Evolutionary conservation across 2,888 invertebrate species (phyloP).

Genomic region (Thalpophila matura): DNA sequence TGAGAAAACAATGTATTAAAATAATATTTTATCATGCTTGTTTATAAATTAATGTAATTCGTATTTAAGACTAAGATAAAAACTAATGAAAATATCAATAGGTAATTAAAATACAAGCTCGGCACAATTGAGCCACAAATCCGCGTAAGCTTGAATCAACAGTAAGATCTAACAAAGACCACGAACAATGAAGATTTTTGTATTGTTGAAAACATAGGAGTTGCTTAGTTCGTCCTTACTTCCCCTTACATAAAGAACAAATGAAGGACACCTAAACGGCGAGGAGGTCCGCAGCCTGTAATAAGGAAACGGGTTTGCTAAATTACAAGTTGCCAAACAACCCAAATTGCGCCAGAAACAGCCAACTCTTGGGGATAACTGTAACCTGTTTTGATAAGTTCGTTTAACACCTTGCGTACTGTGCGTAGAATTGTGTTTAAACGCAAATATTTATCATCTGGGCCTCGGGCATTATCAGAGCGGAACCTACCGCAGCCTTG

Average conservation of each 20-base stretch:
- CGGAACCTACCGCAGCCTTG: slow-evolving; percentile 73
- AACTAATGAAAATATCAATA: slow-evolving; percentile 13
- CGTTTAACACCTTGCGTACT: slow-evolving; percentile 31
- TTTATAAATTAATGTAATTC: too few relatives aligned
- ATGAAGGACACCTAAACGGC: slow-evolving; percentile 47
- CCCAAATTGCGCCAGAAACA: slow-evolving; percentile 40
- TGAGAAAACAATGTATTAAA: neutral
- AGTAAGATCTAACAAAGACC: slow-evolving; percentile 43
- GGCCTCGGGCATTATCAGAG: slow-evolving; percentile 75
- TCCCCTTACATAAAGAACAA: slow-evolving; percentile 44
- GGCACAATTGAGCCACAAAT: slow-evolving; percentile 46
- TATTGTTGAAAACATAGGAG: slow-evolving; percentile 47
- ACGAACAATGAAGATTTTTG: slow-evolving; percentile 48
- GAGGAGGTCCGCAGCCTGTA: slow-evolving; percentile 23
- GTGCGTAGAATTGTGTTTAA: slow-evolving; percentile 40
- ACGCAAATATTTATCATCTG: slow-evolving; percentile 60
- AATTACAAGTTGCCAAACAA: slow-evolving; percentile 57
- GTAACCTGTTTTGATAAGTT: slow-evolving; percentile 41
- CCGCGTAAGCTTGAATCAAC: slow-evolving; percentile 40
- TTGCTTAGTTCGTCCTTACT: slow-evolving; percentile 41
- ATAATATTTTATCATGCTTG: neutral
- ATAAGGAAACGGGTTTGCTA: slow-evolving; percentile 50
- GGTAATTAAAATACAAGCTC: slow-evolving; percentile 2
- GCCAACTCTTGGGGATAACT: slow-evolving; percentile 36
- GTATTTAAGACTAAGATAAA: slow-evolving; percentile 4